Evolutionary conservation across 1,140 invertebrate genomes (phyloP), one percentile per base, ranked within the genome.

Genomic region (Trigoniulus corallinus): DNA sequence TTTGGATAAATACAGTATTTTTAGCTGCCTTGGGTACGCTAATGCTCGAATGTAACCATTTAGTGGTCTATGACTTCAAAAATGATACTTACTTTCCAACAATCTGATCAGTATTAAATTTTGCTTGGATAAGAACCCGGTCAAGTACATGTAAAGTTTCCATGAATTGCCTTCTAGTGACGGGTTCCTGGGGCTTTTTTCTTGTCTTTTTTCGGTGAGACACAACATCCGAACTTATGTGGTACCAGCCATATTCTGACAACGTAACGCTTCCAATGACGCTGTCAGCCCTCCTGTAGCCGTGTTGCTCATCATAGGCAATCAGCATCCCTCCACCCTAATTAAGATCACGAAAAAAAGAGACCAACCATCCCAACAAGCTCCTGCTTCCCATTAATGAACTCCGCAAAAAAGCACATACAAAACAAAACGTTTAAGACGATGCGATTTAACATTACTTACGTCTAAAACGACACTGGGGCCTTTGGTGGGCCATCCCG

Each of bases 61-160:
- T n/a, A n/a, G n/a, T n/a, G n/a, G n/a, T n/a, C n/a, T n/a, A n/a
- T n/a, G n/a, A n/a, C n/a, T n/a, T n/a, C n/a, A n/a, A n/a, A n/a
- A n/a, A n/a, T 0, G 25, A 48, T 40, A 65, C 66, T 60, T 57
- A 79, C 77, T 72, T 76, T 37, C 81, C 84, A 69, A 94, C 88
- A 52, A 88, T 80, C 69, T 98, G 93, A 63, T 93, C 88, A 0
- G 84, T 86, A 63, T 96, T 88, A 66, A 83, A 98, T 49, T 88
- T 86, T 0, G 88, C 89, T 48, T 91, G 73, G 23, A 98, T 74
- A 57, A 97, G 72, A 15, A 98, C 59, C 25, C 81, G 69, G 53
- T 81, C 78, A 0, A 98, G 59, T 56, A 88, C 75, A 3, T 79
- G 72, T n/a, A 98, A 65, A 1, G 92, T 76, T 23, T 79, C 76